Evolutionary conservation across 2,797 vertebrate species (phyloP).

Genomic region (Antrozous pallidus): DNA sequence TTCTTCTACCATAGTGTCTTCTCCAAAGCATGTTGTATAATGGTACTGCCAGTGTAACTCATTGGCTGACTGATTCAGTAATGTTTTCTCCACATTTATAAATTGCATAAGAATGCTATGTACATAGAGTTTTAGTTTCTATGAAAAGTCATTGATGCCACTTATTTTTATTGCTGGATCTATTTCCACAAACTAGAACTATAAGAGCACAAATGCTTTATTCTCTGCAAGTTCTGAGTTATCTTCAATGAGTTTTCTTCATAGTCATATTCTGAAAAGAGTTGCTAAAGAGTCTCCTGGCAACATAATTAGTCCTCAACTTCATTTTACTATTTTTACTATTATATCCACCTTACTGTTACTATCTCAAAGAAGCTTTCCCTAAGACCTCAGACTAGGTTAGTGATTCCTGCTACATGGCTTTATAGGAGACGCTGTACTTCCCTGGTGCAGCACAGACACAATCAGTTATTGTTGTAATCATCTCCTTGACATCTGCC

Average conservation of each 20-base stretch:
- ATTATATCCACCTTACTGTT: neutral
- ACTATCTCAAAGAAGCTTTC: neutral
- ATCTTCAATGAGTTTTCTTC: neutral
- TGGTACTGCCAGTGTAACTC: neutral
- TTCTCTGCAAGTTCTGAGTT: neutral
- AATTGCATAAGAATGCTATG: neutral
- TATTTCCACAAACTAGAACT: slow-evolving; percentile 36
- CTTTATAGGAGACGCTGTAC: neutral
- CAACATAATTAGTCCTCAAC: neutral
- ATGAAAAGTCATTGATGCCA: neutral
- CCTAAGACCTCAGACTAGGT: neutral
- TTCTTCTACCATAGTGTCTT: neutral
- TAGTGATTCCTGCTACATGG: neutral
- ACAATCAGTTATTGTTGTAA: neutral
- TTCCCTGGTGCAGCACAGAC: neutral
- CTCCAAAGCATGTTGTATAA: neutral
- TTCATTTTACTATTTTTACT: neutral
- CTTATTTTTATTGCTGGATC: slow-evolving; percentile 7
- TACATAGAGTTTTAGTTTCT: neutral
- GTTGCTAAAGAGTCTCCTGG: neutral
- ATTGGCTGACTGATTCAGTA: neutral
- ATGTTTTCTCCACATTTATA: neutral
- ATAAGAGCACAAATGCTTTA: neutral
- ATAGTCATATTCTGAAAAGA: neutral
- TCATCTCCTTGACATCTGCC: neutral